Percentiles rank a stretch among this genome's conserved stretches.
These are phyloP conservation scores for Siniperca knerii DNA, from an alignment of 2,113 vertebrate genomes.

Conservation along the genomic window DNA sequence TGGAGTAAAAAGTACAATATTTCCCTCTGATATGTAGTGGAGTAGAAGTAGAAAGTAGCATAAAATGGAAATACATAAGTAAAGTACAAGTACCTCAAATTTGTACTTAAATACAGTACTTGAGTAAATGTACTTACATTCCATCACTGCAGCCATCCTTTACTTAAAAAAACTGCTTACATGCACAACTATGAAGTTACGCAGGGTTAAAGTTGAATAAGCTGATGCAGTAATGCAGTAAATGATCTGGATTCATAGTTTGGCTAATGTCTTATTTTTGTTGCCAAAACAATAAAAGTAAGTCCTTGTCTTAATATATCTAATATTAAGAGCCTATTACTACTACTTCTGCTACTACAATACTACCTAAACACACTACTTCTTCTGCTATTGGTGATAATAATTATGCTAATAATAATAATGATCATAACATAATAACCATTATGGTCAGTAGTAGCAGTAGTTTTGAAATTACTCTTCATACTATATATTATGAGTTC, in stretches of 20 bases:
- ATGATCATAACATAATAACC: background rate
- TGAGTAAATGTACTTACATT: too few species aligned
- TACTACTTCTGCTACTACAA: background rate
- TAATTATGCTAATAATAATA: background rate
- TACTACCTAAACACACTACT: background rate
- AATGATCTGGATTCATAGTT: background rate
- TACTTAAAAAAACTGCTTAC: background rate
- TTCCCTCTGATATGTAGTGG: too few species aligned
- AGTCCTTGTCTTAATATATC: background rate
- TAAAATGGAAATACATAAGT: too few species aligned
- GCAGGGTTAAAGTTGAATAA: background rate
- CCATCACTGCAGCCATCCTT: background rate
- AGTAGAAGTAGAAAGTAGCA: too few species aligned
- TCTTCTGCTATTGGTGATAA: background rate
- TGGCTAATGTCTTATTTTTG: background rate
- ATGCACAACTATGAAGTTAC: background rate
- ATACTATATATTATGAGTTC: background rate
- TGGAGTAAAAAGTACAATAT: too few species aligned
- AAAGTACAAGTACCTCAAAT: too few species aligned
- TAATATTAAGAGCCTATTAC: background rate
- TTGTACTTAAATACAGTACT: too few species aligned
- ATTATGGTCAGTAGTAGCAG: background rate
- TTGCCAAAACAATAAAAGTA: background rate
- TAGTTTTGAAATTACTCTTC: background rate
- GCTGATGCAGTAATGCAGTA: background rate